Evolutionary conservation across 2,113 vertebrate species (phyloP).

Genomic region (Crotalus viridis): DNA sequence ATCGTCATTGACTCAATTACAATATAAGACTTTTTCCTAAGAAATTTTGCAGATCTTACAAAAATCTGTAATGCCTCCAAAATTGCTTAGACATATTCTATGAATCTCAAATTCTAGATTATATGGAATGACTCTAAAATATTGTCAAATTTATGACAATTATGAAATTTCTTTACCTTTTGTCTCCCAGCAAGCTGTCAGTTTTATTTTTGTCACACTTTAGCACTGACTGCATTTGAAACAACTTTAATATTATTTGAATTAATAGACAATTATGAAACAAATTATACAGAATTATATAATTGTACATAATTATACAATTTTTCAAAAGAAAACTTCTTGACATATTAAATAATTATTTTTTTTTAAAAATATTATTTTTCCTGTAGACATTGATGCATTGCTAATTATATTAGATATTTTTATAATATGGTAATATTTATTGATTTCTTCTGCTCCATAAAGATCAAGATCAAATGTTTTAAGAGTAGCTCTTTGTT

Average conservation of each 20-base stretch:
- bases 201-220: not conserved
- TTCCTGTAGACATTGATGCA: slow-evolving; percentile 26
- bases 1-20: not conserved
- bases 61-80: not conserved
- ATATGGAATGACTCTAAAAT: not conserved
- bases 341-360: slow-evolving; percentile 40
- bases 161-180: not conserved
- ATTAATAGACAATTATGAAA: not conserved
- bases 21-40: no score
- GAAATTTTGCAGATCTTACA: not conserved
- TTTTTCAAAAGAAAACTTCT: slow-evolving; percentile 29
- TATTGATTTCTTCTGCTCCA: slow-evolving; percentile 49
- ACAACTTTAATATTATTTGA: slow-evolving; percentile 6
- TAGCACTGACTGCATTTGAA: not conserved
- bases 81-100: not conserved
- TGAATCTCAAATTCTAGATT: not conserved
- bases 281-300: not conserved
- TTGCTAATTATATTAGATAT: slow-evolving; percentile 35
- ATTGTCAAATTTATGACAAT: not conserved
- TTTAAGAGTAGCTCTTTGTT: slow-evolving; percentile 21
- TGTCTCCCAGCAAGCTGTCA: not conserved
- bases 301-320: not conserved
- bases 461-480: slow-evolving; percentile 47
- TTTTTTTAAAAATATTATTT: slow-evolving; percentile 16
- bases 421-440: slow-evolving; percentile 45